phyloP scores from a whole-genome alignment of 2,113 vertebrate genomes.

The Salminus brasiliensis region DNA sequence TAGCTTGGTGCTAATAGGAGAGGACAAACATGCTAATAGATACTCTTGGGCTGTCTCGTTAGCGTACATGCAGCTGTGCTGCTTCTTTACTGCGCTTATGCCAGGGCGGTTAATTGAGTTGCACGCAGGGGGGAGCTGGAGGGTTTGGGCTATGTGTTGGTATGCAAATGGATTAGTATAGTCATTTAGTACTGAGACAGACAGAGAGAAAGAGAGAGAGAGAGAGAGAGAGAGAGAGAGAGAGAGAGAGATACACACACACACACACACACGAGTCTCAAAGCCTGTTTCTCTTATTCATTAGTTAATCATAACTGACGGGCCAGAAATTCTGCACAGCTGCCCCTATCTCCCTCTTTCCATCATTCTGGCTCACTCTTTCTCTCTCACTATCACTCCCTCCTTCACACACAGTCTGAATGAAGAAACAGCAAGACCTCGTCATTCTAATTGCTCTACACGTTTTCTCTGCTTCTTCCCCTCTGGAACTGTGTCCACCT shows the following conservation, averaged over 20 bases:
- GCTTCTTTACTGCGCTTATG: conserved; percentile 21
- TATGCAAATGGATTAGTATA: conserved; percentile 27
- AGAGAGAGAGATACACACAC: no score
- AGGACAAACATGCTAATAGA: conserved; percentile 38
- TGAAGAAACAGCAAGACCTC: not conserved
- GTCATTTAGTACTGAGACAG: not conserved
- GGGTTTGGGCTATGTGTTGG: conserved; percentile 25
- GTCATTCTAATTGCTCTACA: not conserved
- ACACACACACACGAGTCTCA: not conserved
- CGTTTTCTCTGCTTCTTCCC: not conserved
- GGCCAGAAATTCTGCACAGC: conserved; percentile 7
- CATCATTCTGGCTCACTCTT: conserved; percentile 9
- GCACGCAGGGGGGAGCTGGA: conserved; percentile 14
- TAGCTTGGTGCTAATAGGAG: conserved; percentile 12
- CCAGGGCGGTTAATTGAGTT: conserved; percentile 38
- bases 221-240: not conserved
- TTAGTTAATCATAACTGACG: conserved; percentile 42
- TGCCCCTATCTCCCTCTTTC: conserved; percentile 19
- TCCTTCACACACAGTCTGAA: not conserved
- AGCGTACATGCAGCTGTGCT: conserved; percentile 34
- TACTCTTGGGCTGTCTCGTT: conserved; percentile 35
- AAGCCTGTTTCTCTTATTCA: conserved; percentile 23
- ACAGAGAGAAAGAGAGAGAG: no score
- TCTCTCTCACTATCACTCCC: not conserved
- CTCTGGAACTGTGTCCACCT: not conserved